A percentile compares a stretch with the other conserved stretches of the same genome.
Conservation (phyloP, 2,888 invertebrate species). For the Galerucella calmariensis region DNA sequence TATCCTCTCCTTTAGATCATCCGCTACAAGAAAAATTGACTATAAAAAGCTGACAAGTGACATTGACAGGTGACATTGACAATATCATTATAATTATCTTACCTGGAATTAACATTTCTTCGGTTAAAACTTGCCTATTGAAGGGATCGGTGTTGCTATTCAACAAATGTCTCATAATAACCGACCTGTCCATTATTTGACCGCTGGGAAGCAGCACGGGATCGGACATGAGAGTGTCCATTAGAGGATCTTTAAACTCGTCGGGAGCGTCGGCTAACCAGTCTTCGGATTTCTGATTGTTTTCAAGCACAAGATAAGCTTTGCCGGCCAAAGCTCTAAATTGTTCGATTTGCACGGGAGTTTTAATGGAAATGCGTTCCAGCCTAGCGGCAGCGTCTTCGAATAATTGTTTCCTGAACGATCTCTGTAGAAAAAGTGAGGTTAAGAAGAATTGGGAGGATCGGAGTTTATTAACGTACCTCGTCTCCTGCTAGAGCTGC, state of each 20-base stretch:
- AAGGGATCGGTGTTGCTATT: conserved; percentile 98
- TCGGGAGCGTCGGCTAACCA: conserved; percentile 96
- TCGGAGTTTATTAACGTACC: conserved; percentile 66
- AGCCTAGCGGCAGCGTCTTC: conserved; percentile 89
- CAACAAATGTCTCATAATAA: conserved; percentile 91
- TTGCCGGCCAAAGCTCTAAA: conserved; percentile 82
- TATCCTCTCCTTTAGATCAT: conserved; percentile 88
- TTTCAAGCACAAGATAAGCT: conserved; percentile 82
- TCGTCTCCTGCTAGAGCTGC: conserved; percentile 95
- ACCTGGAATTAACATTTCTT: conserved; percentile 93
- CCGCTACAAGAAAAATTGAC: conserved; percentile 69
- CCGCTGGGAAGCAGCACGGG: conserved; percentile 94
- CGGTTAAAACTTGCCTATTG: conserved; percentile 93
- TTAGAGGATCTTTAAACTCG: conserved; percentile 95
- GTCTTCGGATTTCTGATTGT: conserved; percentile 88
- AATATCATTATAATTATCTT: conserved; percentile 46
- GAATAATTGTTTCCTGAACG: conserved; percentile 93
- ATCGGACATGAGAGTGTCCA: conserved; percentile 97
- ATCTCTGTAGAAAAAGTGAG: conserved; percentile 73
- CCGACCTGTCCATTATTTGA: conserved; percentile 90
- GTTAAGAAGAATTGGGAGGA: neutral
- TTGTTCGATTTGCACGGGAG: conserved; percentile 84
- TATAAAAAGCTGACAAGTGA: too few species aligned
- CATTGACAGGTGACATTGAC: too few species aligned
- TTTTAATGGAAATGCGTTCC: conserved; percentile 85